Evolutionary conservation across 2,888 invertebrate species (phyloP), one percentile per base, ranked within the genome.

Genomic region (Sericinus montela): DNA sequence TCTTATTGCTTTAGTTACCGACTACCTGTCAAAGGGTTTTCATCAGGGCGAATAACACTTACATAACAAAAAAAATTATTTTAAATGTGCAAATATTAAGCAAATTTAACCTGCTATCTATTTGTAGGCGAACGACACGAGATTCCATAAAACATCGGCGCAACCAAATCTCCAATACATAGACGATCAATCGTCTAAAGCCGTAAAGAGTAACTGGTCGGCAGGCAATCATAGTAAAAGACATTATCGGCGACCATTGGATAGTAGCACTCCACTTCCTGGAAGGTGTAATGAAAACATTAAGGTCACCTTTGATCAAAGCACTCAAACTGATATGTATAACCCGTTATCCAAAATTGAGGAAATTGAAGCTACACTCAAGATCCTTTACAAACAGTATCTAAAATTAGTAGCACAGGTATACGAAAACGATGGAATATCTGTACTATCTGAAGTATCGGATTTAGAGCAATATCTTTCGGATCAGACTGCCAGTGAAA

Each of bases 251-350:
- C 64, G 65, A 38, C 63, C 67, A 15, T 43, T 72, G 15, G 45
- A 65, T 8, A 72, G 65, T 56, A 74, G 74, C 45, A 74, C 77
- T 7, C 78, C 77, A 5, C 39, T 73, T 3, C 67, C 71, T 2
- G 60, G 54, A 11, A 63, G 53, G 30, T 2, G 10, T 25, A 28
- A 36, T 5, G 51, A 57, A 34, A 56, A 41, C 8, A 48, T 50
- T 3, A 69, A 53, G 45, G 48, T 72, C 10, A 63, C 44, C 40
- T 69, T 63, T 30, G 72, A 80, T 43, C 69, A 75, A 64, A 69
- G 57, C 16, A 75, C 75, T 0, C 81, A 80, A 55, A 79, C 78
- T 1, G 75, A 76, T 1, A 49, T 55, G 7, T 54, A 58, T 23
- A 56, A 64, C 39, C 51, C 61, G 9, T 14, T 53, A 11, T 56